Base-by-base conservation (phyloP, 2,797 vertebrate genomes). In the Catamblyrhynchus diadema region DNA sequence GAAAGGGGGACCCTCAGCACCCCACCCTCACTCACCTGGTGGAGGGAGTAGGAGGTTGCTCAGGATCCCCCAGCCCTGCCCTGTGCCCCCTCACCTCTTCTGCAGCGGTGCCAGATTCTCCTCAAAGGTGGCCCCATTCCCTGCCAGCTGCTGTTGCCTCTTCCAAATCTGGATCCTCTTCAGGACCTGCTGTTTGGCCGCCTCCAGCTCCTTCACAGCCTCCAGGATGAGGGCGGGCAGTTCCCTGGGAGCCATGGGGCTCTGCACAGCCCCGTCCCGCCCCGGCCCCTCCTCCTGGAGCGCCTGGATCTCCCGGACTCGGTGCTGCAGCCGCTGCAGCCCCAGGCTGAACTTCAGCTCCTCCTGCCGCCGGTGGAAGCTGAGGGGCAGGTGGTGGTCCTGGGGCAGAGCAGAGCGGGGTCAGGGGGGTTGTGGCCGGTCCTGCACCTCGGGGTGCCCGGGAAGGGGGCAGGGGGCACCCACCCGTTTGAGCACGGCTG, bases 91-190 rank as follows among this genome's bases (percentile, higher is more conserved):
- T 45, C 83, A 88, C 96, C 96, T 95, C 74, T 93, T 96, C 97
- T 99, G 99, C 92, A 99, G 96, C 0, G 96, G 97, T 6, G 92
- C 95, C 44, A 99, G 97, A 97, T 98, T 98, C 41, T 99, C 98
- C 19, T 98, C 98, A 22, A 98, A 99, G 15, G 96, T 80, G 24
- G 97, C 96, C 45, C 99, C 99, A 1, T 99, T 99, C 69, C 98
- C 95, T 4, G 99, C 97, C 95, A 99, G 98, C 97, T 99, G 98
- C 97, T 99, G 99, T 57, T 99, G 98, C 95, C 98, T 98, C 81
- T 98, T 98, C 99, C 99, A 99, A 30, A 97, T 97, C 91, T 99
- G 98, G 73, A 99, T 98, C 91, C 97, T 98, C 94, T 97, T 98
- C 62, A 99, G 95, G 23, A 99, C 98, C 66, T 97, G 96, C 48